Percentiles rank a stretch among this genome's conserved stretches.
Conservation (phyloP, 2,888 invertebrate genomes). For the Pyrrhopygopsis socrates region DNA sequence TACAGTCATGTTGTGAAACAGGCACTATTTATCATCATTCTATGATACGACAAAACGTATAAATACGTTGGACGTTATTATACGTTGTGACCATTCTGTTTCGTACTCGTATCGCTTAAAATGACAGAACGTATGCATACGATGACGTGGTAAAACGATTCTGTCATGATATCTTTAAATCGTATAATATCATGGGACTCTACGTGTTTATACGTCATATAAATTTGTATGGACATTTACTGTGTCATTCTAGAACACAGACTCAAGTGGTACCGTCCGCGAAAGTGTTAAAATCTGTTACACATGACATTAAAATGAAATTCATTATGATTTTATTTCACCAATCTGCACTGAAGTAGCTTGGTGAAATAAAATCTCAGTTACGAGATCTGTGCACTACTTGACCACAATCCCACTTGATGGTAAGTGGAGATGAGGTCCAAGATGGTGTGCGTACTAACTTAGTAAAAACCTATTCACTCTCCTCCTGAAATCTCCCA, state of each 20-base stretch:
- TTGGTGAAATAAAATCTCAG: too few relatives aligned
- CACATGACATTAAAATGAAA: too few relatives aligned
- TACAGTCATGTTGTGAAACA: slow-evolving; percentile 20
- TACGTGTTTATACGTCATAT: slow-evolving; percentile 2
- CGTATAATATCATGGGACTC: slow-evolving; percentile 9
- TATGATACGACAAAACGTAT: not conserved
- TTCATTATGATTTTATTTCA: too few relatives aligned
- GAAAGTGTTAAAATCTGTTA: too few relatives aligned
- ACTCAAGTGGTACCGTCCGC: too few relatives aligned
- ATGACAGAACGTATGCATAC: slow-evolving; percentile 19
- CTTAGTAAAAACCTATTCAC: too few relatives aligned
- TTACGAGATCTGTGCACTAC: too few relatives aligned
- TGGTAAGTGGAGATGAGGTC: too few relatives aligned
- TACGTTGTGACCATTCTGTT: not conserved
- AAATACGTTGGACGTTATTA: slow-evolving; percentile 5
- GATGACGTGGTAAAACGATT: slow-evolving; percentile 31
- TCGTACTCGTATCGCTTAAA: not conserved
- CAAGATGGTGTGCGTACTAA: too few relatives aligned
- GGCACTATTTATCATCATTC: slow-evolving; percentile 1
- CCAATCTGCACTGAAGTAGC: too few relatives aligned
- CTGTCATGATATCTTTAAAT: slow-evolving; percentile 6
- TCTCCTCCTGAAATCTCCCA: too few relatives aligned
- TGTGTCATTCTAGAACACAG: slow-evolving; percentile 32
- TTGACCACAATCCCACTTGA: too few relatives aligned
- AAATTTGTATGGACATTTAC: slow-evolving; percentile 21